These are phyloP conservation scores for Raja brachyura DNA, from an alignment of 2,113 vertebrate species.

Conservation along the genomic window DNA sequence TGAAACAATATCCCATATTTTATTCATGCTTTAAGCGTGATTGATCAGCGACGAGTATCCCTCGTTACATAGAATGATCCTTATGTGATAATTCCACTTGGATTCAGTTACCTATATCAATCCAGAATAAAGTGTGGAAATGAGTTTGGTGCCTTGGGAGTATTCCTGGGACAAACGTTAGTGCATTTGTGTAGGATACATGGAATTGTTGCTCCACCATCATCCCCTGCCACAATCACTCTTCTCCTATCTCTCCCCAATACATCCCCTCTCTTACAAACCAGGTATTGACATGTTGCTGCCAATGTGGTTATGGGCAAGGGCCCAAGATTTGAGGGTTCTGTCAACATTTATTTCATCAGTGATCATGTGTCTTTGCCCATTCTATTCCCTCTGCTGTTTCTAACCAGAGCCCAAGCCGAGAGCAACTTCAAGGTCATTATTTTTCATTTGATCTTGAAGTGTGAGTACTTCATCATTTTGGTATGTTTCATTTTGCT, in stretches of 20 bases:
- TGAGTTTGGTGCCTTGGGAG: too few relatives aligned
- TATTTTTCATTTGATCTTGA: background rate
- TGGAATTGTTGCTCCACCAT: background rate
- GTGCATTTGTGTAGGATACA: background rate
- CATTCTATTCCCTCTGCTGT: background rate
- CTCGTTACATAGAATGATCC: background rate
- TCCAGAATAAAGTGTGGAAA: background rate
- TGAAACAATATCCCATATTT: background rate
- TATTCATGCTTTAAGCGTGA: background rate
- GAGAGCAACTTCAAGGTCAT: background rate
- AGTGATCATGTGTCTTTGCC: background rate
- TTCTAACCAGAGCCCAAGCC: background rate
- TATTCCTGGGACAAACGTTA: background rate
- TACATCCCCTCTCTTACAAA: too few relatives aligned
- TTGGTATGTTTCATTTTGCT: background rate
- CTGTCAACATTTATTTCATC: background rate
- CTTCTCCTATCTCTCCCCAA: too few relatives aligned
- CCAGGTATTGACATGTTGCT: background rate
- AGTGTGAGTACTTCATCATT: background rate
- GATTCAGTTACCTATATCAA: background rate
- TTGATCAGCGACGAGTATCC: too few relatives aligned
- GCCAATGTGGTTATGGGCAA: background rate
- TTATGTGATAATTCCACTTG: too few relatives aligned
- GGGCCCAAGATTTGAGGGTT: background rate
- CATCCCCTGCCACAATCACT: background rate